These are phyloP conservation scores for Cyaniris semiargus DNA, from an alignment of 2,888 invertebrate species.

Conservation along the genomic window DNA sequence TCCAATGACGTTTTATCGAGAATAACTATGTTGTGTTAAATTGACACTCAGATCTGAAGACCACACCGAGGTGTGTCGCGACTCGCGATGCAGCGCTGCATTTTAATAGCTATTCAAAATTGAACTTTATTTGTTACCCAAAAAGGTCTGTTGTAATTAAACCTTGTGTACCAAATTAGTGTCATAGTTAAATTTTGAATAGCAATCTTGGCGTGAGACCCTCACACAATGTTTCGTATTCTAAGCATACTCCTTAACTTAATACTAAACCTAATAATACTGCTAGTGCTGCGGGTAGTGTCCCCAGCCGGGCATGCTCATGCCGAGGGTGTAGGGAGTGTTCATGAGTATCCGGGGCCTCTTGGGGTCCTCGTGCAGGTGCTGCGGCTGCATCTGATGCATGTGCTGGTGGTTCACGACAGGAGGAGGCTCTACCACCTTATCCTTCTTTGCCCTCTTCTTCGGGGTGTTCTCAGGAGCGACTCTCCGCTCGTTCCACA, in stretches of 20 bases:
- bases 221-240: not conserved
- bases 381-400: slow-evolving; percentile 40
- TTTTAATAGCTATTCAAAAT: no score
- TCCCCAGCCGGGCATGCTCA: slow-evolving; percentile 61
- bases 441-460: slow-evolving; percentile 64
- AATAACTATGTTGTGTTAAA: no score
- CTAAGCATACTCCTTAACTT: not conserved
- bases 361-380: slow-evolving; percentile 60
- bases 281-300: slow-evolving; percentile 66
- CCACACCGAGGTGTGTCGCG: no score
- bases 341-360: slow-evolving; percentile 60
- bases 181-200: not conserved
- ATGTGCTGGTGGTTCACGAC: slow-evolving; percentile 44
- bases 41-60: no score
- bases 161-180: not conserved
- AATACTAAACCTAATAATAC: slow-evolving; percentile 18
- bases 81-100: no score
- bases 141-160: no score
- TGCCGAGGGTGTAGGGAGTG: slow-evolving; percentile 56
- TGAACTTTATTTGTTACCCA: no score
- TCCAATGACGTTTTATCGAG: no score
- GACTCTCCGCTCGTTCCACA: slow-evolving; percentile 64
- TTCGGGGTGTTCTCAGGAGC: slow-evolving; percentile 57
- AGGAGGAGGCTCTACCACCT: slow-evolving; percentile 48
- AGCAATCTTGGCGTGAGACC: not conserved